Base-by-base conservation (phyloP, 2,888 invertebrate species). In the Stenchaetothrips biformis region DNA sequence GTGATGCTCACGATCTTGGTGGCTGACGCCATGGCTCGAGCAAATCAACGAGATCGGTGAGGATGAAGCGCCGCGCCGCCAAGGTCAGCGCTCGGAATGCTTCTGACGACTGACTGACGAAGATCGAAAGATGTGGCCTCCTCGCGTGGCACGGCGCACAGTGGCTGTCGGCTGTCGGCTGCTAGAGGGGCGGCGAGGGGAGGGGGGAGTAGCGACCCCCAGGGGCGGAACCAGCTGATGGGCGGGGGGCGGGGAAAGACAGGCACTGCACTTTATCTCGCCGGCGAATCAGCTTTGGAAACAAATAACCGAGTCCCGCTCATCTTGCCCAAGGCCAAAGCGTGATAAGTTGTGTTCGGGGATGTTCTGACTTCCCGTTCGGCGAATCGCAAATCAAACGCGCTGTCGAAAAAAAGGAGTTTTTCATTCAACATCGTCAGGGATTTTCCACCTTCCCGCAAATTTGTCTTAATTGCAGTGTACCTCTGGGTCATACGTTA, bases 1-100 rank as follows among this genome's bases (percentile, higher is more conserved):
- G 67, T 74, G 67, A 74, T 11, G 8, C 21, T 25, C 67, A 74
- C 67, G 67, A 74, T 74, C 67, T 74, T 74, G 67, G 67, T 74
- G 7, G 67, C 67, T 18, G 67, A n/a, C 11, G 67, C 67, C 67
- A 74, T 74, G 67, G 67, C 21, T 67, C 2, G 37, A 2, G 37
- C 2, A 37, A 2, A 0, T 18, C 59, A 16, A 2, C 59, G 1
- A 18, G 59, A 13, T 59, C 53, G 13, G 53, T 2, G 53, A 53
- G 16, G 13, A 16, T 3, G 53, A 53, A 53, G 6, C 37, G 53
- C 53, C 53, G 16, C 9, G 53, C 13, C 53, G 53, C 6, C 9
- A 53, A 16, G 13, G 37, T 37, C 37, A 37, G 37, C 37, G 4
- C 37, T 37, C 59, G 7, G 59, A 16, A 16, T 2, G 59, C 59